Conservation (phyloP, 2,888 invertebrate genomes). For the Neoscelio sp. region DNA sequence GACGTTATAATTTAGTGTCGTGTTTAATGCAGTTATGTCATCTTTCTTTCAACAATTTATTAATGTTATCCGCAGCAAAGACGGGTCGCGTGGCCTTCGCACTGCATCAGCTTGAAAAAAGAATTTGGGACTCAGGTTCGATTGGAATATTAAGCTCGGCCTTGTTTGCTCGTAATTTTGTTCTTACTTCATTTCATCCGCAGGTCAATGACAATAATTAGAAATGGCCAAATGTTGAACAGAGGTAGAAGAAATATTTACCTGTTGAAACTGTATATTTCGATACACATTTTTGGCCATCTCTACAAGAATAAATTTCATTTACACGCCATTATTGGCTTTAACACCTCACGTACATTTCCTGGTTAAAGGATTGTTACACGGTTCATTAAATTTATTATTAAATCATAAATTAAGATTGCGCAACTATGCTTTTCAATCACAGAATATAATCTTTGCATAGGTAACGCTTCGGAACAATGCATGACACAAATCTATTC, state of each 20-base stretch:
- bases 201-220: too few species aligned
- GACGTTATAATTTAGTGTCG: background rate
- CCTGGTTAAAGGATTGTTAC: too few species aligned
- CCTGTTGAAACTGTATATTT: constrained; percentile 43
- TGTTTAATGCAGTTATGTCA: constrained; percentile 7
- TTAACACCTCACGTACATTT: too few species aligned
- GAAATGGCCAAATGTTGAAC: constrained; percentile 62
- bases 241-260: constrained; percentile 35
- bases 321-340: too few species aligned
- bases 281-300: too few species aligned
- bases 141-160: constrained; percentile 74
- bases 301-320: too few species aligned
- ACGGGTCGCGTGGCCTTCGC: constrained; percentile 79
- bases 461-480: too few species aligned
- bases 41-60: constrained; percentile 63
- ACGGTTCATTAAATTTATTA: too few species aligned
- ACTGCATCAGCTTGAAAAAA: constrained; percentile 79
- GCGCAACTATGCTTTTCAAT: too few species aligned
- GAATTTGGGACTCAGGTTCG: constrained; percentile 81
- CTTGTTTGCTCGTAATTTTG: constrained; percentile 74
- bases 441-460: too few species aligned
- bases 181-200: constrained; percentile 71
- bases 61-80: constrained; percentile 79
- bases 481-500: too few species aligned
- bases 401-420: too few species aligned